Percentiles rank a stretch among this genome's conserved stretches.
These are phyloP conservation scores for Hoplostethus atlanticus DNA, from an alignment of 2,797 vertebrate species.

Conservation along the genomic window DNA sequence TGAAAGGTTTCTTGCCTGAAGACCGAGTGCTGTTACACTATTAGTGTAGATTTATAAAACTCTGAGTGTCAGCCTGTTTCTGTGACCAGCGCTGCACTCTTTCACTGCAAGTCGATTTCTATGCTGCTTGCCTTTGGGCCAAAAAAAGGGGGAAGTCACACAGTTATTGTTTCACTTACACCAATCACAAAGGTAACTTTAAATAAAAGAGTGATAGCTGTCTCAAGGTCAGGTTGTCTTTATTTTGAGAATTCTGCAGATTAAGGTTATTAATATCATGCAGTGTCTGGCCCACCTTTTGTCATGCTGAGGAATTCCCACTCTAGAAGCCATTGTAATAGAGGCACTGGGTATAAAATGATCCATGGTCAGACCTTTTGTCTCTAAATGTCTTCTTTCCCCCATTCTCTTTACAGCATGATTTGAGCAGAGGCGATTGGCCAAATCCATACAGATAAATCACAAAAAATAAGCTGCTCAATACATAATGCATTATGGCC, in stretches of 20 bases:
- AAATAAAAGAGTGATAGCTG: slow-evolving; percentile 52
- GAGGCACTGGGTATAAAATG: slow-evolving; percentile 64
- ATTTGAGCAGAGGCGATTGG: slow-evolving; percentile 65
- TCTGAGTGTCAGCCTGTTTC: slow-evolving; percentile 47
- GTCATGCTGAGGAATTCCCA: slow-evolving; percentile 20
- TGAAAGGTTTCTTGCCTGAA: slow-evolving; percentile 37
- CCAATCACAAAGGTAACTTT: slow-evolving; percentile 36
- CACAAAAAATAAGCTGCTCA: slow-evolving; percentile 75
- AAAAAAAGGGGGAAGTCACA: slow-evolving; percentile 17
- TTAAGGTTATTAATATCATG: not conserved
- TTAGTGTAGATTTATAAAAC: slow-evolving; percentile 50
- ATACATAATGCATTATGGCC: slow-evolving; percentile 66
- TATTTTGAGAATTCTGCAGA: slow-evolving; percentile 1
- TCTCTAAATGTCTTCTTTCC: slow-evolving; percentile 46
- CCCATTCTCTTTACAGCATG: slow-evolving; percentile 54
- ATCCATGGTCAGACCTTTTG: slow-evolving; percentile 61
- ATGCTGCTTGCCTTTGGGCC: slow-evolving; percentile 33
- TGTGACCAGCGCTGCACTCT: slow-evolving; percentile 19
- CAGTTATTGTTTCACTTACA: slow-evolving; percentile 39
- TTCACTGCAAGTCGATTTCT: slow-evolving; percentile 26
- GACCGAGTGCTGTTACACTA: slow-evolving; percentile 46
- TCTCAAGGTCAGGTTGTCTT: slow-evolving; percentile 53
- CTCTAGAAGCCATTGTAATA: slow-evolving; percentile 44
- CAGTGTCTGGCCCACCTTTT: not conserved
- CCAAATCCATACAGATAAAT: slow-evolving; percentile 79